These are phyloP conservation scores for Percina caprodes DNA, from an alignment of 2,113 vertebrate species.

Conservation along the genomic window DNA sequence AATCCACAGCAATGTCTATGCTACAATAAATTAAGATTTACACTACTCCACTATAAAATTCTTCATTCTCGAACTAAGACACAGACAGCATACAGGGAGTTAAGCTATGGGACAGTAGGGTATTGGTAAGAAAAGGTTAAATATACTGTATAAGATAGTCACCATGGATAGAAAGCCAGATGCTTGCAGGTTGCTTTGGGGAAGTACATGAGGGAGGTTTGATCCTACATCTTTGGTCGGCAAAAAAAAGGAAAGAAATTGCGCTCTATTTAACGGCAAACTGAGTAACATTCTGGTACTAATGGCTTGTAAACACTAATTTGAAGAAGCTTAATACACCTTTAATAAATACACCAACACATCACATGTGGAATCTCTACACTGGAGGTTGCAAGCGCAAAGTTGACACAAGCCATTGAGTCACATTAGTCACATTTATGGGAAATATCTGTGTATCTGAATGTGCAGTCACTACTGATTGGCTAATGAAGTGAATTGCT, in stretches of 20 bases:
- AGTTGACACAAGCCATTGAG: not conserved
- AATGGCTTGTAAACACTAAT: slow-evolving; percentile 7
- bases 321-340: not conserved
- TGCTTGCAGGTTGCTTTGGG: slow-evolving; percentile 72
- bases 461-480: not conserved
- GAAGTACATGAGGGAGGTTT: slow-evolving; percentile 66
- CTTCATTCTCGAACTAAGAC: not conserved
- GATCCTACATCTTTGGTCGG: slow-evolving; percentile 73
- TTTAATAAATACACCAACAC: not conserved
- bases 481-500: not conserved
- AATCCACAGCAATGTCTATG: slow-evolving; percentile 40
- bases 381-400: too few species aligned
- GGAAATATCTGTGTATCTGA: not conserved
- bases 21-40: not conserved
- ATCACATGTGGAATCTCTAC: not conserved
- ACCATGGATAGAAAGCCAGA: slow-evolving; percentile 82
- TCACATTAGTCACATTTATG: not conserved
- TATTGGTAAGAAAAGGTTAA: slow-evolving; percentile 17
- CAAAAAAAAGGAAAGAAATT: slow-evolving; percentile 69
- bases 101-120: slow-evolving; percentile 29
- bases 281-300: slow-evolving; percentile 10
- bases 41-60: not conserved
- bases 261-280: slow-evolving; percentile 53
- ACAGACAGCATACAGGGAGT: not conserved
- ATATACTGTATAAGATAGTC: slow-evolving; percentile 69